A percentile compares a stretch with the other conserved stretches of the same genome.
Evolutionary conservation across 2,113 vertebrate species (phyloP).

Genomic region (Accipiter virgatus): DNA sequence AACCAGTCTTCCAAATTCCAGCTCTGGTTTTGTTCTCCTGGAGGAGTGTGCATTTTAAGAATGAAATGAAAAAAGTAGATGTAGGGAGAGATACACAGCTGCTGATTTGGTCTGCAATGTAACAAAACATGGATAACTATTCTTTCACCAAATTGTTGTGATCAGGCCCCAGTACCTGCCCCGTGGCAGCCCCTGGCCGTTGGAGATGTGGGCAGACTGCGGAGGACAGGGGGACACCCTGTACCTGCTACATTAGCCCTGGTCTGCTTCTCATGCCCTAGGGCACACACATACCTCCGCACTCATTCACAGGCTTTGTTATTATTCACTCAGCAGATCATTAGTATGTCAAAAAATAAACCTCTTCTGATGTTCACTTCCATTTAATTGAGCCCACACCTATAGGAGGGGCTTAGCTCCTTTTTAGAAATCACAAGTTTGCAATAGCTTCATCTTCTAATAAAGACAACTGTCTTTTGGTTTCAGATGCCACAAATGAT

Average conservation of each 20-base stretch:
- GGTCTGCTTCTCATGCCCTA: background rate
- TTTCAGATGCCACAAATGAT: background rate
- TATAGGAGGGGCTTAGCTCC: background rate
- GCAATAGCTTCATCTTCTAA: background rate
- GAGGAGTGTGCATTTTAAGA: background rate
- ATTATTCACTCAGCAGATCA: background rate
- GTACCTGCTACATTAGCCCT: background rate
- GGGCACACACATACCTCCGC: fast-evolving
- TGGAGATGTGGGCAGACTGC: background rate
- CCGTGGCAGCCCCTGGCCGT: fast-evolving
- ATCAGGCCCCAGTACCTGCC: background rate
- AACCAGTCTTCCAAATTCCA: background rate
- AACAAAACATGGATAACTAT: background rate
- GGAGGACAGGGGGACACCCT: background rate
- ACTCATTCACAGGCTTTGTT: fast-evolving
- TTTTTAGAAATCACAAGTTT: background rate
- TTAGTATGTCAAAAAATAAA: background rate
- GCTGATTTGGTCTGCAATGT: background rate
- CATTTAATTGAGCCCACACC: background rate
- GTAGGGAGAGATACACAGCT: background rate
- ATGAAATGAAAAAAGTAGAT: background rate
- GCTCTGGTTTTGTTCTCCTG: background rate
- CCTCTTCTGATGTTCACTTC: background rate
- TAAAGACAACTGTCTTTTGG: background rate
- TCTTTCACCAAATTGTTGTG: background rate